Percentiles rank a stretch among this genome's conserved stretches.
Evolutionary conservation across 2,888 invertebrate species (phyloP).

Genomic region (Arrhopalites spinosus): DNA sequence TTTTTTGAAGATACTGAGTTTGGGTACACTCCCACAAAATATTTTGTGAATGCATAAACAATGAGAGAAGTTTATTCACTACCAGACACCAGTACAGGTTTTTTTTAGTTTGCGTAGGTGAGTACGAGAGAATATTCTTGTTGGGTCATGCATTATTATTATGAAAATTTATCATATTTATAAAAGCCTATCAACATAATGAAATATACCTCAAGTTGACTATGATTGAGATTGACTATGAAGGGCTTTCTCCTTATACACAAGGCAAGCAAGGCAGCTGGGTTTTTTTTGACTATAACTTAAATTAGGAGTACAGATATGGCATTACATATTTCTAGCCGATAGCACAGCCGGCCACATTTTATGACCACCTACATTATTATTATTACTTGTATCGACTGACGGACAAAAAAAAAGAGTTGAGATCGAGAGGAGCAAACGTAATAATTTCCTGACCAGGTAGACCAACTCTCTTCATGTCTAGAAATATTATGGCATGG

Average conservation of each 20-base stretch:
- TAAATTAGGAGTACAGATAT: too few species aligned
- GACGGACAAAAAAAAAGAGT: neutral
- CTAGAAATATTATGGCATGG: too few species aligned
- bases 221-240: neutral
- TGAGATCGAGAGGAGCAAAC: neutral
- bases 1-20: too few species aligned
- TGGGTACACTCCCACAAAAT: too few species aligned
- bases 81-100: too few species aligned
- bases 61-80: too few species aligned
- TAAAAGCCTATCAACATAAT: too few species aligned
- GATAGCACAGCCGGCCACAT: neutral
- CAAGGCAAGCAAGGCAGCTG: too few species aligned
- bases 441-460: slow-evolving; percentile 12
- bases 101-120: neutral
- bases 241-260: neutral
- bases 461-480: neutral
- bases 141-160: neutral
- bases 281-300: neutral
- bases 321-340: neutral
- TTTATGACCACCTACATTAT: slow-evolving; percentile 14
- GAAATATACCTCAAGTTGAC: too few species aligned
- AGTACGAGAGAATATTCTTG: neutral
- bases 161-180: too few species aligned
- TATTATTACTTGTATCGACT: slow-evolving; percentile 8
- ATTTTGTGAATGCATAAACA: too few species aligned